Base-by-base conservation (phyloP, 1,140 invertebrate species). In the Panulirus ornatus region DNA sequence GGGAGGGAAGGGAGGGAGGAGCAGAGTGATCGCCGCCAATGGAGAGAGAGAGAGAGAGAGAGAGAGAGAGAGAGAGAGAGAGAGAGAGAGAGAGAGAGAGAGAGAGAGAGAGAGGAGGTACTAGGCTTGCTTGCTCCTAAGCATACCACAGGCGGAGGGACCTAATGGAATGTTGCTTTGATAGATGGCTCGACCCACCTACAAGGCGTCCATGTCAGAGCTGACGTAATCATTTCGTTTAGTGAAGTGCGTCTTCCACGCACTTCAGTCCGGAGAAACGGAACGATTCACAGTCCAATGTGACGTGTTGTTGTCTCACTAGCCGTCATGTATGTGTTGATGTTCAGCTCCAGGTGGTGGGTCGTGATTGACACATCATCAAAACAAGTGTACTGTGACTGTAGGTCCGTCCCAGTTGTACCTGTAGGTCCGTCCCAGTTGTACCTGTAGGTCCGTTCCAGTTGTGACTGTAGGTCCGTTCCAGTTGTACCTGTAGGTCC, bases 101-200 rank as follows among this genome's bases (percentile, higher is more conserved):
- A 38, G 70, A 73, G 36, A 73, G 70, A 73, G 70, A 73, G 70
- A 73, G 70, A 73, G 70, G 42, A 38, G 42, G 70, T 38, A 38
- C 27, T 38, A 76, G 75, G n/a, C n/a, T n/a, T n/a, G n/a, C n/a
- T n/a, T n/a, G n/a, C n/a, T n/a, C n/a, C n/a, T n/a, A n/a, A n/a
- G n/a, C n/a, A n/a, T n/a, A n/a, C n/a, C n/a, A n/a, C n/a, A n/a
- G n/a, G n/a, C n/a, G n/a, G n/a, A n/a, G n/a, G n/a, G n/a, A n/a
- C n/a, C n/a, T n/a, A n/a, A n/a, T n/a, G 42, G 70, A 73, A 38
- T 38, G 70, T 38, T 34, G 42, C 34, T 38, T 34, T 38, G 70
- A 73, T 30, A 71, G 70, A 71, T 30, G 40, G 70, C 34, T 30
- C 34, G 70, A 71, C 30, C 34, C 30, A 71, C 30, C 34, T 30